A percentile compares a stretch with the other conserved stretches of the same genome.
phyloP scores from a whole-genome alignment of 2,888 invertebrate species.

The Malthinus seriepunctatus region DNA sequence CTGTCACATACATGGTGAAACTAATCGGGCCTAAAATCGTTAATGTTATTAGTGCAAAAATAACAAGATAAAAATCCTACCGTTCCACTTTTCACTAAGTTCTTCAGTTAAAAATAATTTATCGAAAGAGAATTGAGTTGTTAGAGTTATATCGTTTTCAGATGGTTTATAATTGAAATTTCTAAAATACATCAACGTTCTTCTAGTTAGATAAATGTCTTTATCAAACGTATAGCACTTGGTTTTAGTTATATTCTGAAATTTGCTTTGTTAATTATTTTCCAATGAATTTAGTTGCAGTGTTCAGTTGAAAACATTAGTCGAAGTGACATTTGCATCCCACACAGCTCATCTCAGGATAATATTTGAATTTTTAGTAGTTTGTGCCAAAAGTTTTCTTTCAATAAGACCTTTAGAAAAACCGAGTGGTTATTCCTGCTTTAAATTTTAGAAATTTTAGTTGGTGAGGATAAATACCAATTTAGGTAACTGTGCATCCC shows the following conservation, averaged over 20 bases:
- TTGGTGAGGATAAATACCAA: too few species aligned
- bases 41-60: not conserved
- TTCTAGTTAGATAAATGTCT: slow-evolving; percentile 68
- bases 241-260: slow-evolving; percentile 61
- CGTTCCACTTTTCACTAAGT: slow-evolving; percentile 82
- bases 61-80: slow-evolving; percentile 48
- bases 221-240: slow-evolving; percentile 77
- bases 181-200: slow-evolving; percentile 82
- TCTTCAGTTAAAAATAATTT: slow-evolving; percentile 81
- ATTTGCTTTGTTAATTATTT: not conserved
- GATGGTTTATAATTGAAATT: slow-evolving; percentile 70
- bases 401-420: too few species aligned
- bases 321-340: too few species aligned
- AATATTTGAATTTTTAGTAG: too few species aligned
- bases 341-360: too few species aligned
- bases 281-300: too few species aligned
- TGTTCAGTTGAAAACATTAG: too few species aligned
- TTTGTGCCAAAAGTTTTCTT: too few species aligned
- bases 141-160: slow-evolving; percentile 80
- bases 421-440: too few species aligned
- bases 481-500: too few species aligned
- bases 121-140: slow-evolving; percentile 86
- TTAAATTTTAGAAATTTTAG: too few species aligned
- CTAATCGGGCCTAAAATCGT: slow-evolving; percentile 74
- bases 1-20: slow-evolving; percentile 84